phyloP scores from a whole-genome alignment of 2,113 vertebrate genomes.

The Willisornis vidua region DNA sequence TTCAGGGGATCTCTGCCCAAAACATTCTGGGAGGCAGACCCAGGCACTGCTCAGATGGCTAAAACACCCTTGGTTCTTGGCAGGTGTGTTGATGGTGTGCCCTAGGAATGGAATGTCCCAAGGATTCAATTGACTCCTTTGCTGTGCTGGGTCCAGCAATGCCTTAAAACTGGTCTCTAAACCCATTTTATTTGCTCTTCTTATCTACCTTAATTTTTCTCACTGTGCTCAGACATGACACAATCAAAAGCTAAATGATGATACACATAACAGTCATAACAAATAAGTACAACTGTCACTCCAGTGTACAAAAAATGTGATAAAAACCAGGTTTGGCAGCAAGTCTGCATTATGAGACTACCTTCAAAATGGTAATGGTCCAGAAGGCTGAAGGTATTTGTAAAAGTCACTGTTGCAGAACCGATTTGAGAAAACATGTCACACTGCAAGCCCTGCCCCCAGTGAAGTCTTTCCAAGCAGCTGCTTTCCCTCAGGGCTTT shows the following conservation, averaged over 20 bases:
- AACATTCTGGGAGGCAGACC: rapidly evolving
- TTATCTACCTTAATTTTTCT: background rate
- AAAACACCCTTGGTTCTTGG: background rate
- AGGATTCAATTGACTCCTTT: background rate
- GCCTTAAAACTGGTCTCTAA: background rate
- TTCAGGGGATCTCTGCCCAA: background rate
- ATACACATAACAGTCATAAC: background rate
- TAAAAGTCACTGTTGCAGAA: background rate
- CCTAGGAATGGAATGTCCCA: background rate
- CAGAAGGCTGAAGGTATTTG: background rate
- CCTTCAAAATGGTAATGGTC: background rate
- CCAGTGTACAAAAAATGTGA: background rate
- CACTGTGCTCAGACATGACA: background rate
- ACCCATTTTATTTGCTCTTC: background rate
- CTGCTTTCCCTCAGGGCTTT: background rate
- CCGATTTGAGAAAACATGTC: background rate
- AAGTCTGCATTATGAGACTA: background rate
- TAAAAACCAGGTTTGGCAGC: background rate
- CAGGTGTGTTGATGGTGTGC: background rate
- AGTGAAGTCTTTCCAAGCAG: background rate
- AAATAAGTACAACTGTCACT: background rate
- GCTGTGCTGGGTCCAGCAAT: background rate
- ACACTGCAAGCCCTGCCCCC: background rate
- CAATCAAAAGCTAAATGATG: background rate
- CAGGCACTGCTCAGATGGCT: background rate